These are phyloP conservation scores for Scylla paramamosain DNA, from an alignment of 1,140 invertebrate species.

Conservation along the genomic window DNA sequence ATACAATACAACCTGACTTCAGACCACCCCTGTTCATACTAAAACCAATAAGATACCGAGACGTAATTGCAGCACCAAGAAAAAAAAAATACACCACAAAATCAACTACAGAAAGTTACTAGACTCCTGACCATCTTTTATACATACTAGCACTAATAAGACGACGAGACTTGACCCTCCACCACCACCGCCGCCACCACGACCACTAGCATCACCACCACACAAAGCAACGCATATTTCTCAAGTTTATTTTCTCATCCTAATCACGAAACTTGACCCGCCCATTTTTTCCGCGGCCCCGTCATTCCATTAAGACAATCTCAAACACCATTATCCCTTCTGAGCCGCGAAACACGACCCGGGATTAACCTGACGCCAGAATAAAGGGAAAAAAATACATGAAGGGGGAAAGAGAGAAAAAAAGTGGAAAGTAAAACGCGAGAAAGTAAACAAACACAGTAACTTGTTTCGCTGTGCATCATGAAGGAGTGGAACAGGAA, in stretches of 20 bases:
- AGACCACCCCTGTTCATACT: too few relatives aligned
- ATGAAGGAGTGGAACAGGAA: neutral
- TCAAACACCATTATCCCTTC: neutral
- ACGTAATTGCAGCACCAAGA: too few relatives aligned
- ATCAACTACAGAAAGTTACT: too few relatives aligned
- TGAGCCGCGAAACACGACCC: conserved; percentile 9
- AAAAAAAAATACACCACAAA: too few relatives aligned
- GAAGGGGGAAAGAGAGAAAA: neutral
- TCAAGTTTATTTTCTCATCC: conserved; percentile 12
- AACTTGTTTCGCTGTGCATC: neutral
- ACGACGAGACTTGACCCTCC: too few relatives aligned
- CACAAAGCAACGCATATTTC: neutral
- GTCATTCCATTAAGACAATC: conserved; percentile 22
- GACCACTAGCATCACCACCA: too few relatives aligned
- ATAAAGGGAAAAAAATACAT: too few relatives aligned
- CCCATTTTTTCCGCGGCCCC: neutral
- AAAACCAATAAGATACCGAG: too few relatives aligned
- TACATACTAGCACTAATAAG: too few relatives aligned
- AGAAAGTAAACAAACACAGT: neutral
- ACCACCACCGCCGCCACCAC: too few relatives aligned
- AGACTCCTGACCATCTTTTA: too few relatives aligned
- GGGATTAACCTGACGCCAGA: conserved; percentile 17
- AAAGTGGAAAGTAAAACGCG: neutral
- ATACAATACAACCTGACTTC: too few relatives aligned
- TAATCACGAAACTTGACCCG: neutral